Base-by-base conservation (phyloP, 2,888 invertebrate species). In the Mycalesis mineus region DNA sequence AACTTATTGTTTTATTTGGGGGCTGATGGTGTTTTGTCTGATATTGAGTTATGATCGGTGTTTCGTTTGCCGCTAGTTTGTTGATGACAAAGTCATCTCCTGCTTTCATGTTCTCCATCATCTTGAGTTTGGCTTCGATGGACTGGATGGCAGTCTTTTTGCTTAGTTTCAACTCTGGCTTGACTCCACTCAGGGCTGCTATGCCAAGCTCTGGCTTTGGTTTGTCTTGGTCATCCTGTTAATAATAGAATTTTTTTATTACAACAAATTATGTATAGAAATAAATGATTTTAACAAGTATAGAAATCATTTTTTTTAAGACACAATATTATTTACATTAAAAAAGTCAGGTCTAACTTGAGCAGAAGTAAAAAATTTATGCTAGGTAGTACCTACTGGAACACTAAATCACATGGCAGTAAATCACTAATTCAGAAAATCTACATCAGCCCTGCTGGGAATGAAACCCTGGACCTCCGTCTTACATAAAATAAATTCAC, bases 91-190 rank as follows among this genome's bases (percentile, higher is more conserved):
- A 92, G 72, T 95, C 95, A 64, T 94, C 94, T 45, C 92, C 91
- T 0, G 91, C 91, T 66, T 92, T 91, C 75, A 91, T 91, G 63
- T 91, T 92, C 68, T 95, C 94, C 92, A 97, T 94, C 77, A 94
- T 86, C 73, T 95, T 95, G 0, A 97, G 84, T 80, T 97, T 97
- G 0, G 95, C 95, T 78, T 97, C 96, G 60, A 97, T 97, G 0
- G 96, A 96, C 74, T 95, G 95, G 65, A 97, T 97, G 55, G 96
- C 95, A 7, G 94, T 93, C 73, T 94, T 92, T 69, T 94, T 93
- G 75, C 96, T 96, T 2, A 93, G 82, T 81, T 93, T 94, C 1
- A 88, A 71, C 72, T 93, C 89, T 2, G 87, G 90, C 44, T 91
- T 90, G 0, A 91, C 91, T 51, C 95, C 94, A 0, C 94, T 94